phyloP scores from a whole-genome alignment of 1,140 invertebrate genomes.

The Hylaeus volcanicus region DNA sequence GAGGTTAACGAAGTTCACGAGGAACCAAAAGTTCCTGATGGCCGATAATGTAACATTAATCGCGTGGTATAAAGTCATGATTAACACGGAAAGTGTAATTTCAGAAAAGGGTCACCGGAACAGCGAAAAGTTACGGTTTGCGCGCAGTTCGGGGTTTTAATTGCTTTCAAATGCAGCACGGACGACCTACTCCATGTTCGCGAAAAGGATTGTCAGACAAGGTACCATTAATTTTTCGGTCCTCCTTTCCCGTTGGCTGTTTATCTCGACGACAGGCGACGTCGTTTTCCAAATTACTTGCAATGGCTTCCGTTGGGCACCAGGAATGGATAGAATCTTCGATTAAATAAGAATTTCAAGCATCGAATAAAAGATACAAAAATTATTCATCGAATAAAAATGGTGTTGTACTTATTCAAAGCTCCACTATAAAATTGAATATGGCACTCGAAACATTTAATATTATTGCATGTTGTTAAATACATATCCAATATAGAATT shows the following conservation, averaged over 20 bases:
- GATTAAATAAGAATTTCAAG: too few species aligned
- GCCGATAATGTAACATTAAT: neutral
- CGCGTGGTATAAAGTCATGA: neutral
- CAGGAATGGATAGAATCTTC: too few species aligned
- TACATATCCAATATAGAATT: too few species aligned
- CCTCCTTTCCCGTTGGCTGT: neutral
- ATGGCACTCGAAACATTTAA: too few species aligned
- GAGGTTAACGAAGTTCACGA: neutral
- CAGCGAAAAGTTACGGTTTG: neutral
- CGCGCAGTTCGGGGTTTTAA: conserved; percentile 2
- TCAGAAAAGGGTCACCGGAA: neutral
- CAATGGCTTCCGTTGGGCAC: neutral
- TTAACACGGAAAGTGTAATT: neutral
- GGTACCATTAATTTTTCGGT: neutral
- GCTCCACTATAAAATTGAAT: too few species aligned
- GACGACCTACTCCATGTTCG: neutral
- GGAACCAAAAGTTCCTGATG: neutral
- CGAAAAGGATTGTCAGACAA: neutral
- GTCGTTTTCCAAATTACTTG: conserved; percentile 17
- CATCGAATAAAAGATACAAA: too few species aligned
- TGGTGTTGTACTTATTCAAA: too few species aligned
- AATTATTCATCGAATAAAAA: too few species aligned
- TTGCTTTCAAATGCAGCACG: neutral
- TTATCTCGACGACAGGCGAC: neutral
- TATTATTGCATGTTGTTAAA: too few species aligned